phyloP scores from a whole-genome alignment of 1,140 invertebrate species.

The Anagrus nilaparvatae region DNA sequence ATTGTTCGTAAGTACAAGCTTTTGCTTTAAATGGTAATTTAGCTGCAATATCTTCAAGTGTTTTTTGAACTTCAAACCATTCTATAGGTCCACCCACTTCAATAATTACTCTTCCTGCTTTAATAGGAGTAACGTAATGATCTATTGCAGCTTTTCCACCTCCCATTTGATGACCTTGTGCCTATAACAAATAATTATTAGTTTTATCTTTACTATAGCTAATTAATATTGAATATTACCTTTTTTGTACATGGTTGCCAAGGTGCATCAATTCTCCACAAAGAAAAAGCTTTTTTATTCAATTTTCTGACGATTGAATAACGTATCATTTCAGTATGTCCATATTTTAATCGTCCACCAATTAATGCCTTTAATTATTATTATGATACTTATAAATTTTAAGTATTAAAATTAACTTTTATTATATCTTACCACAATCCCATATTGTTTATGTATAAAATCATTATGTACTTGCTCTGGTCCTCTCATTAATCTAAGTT shows the following conservation, averaged over 20 bases:
- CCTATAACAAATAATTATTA: constrained; percentile 33
- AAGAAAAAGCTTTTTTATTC: constrained; percentile 79
- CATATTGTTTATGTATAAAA: constrained; percentile 82
- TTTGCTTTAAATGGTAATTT: constrained; percentile 83
- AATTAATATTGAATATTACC: constrained; percentile 27
- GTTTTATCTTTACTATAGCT: background rate
- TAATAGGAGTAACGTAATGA: constrained; percentile 91
- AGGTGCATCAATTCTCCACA: constrained; percentile 88
- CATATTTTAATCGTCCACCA: constrained; percentile 68
- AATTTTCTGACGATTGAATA: constrained; percentile 64
- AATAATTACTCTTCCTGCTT: constrained; percentile 82
- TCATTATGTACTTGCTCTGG: constrained; percentile 77
- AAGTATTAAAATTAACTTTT: constrained; percentile 4
- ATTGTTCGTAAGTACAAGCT: constrained; percentile 68
- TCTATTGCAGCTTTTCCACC: constrained; percentile 93
- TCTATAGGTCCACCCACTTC: constrained; percentile 89
- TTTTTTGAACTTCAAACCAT: constrained; percentile 64
- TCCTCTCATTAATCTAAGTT: constrained; percentile 73
- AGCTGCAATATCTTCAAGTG: constrained; percentile 58
- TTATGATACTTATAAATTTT: background rate
- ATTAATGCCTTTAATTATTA: constrained; percentile 53
- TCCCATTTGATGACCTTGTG: constrained; percentile 85
- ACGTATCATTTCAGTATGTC: constrained; percentile 85
- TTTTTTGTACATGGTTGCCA: constrained; percentile 94
- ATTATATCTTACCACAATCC: constrained; percentile 61